These are phyloP conservation scores for Sandelia bainsii DNA, from an alignment of 2,797 vertebrate species.

Conservation along the genomic window DNA sequence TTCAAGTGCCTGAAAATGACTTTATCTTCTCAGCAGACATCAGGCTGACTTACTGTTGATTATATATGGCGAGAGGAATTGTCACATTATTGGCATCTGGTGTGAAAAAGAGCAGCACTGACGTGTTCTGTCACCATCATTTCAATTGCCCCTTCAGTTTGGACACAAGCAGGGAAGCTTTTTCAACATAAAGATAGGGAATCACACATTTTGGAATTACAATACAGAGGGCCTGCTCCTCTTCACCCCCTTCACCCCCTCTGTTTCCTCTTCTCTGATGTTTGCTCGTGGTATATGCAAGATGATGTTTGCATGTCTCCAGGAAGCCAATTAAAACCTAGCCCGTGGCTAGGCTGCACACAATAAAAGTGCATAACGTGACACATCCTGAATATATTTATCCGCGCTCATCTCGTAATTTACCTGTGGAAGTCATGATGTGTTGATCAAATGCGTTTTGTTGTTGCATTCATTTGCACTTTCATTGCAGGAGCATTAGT, in stretches of 20 bases:
- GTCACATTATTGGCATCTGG: conserved; percentile 10
- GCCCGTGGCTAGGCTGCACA: conserved; percentile 70
- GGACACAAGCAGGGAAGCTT: conserved; percentile 22
- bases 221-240: conserved; percentile 18
- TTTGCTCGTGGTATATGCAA: conserved; percentile 59
- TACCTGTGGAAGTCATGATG: conserved; percentile 66
- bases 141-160: conserved; percentile 37
- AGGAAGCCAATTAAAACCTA: conserved; percentile 81
- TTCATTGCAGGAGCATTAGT: conserved; percentile 34
- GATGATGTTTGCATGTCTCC: conserved; percentile 75
- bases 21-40: conserved; percentile 19
- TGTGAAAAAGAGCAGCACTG: conserved; percentile 14
- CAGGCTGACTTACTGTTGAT: conserved; percentile 26
- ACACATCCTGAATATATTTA: conserved; percentile 67
- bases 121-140: conserved; percentile 38
- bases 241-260: conserved; percentile 23
- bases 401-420: conserved; percentile 34
- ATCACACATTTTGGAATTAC: conserved; percentile 20
- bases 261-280: conserved; percentile 57
- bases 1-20: conserved; percentile 30
- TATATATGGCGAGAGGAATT: conserved; percentile 21
- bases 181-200: conserved; percentile 24
- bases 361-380: conserved; percentile 62
- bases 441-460: conserved; percentile 54
- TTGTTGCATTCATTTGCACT: conserved; percentile 11